Evolutionary conservation across 2,888 invertebrate genomes (phyloP), one percentile per base, ranked within the genome.

Genomic region (Dione vanillae): DNA sequence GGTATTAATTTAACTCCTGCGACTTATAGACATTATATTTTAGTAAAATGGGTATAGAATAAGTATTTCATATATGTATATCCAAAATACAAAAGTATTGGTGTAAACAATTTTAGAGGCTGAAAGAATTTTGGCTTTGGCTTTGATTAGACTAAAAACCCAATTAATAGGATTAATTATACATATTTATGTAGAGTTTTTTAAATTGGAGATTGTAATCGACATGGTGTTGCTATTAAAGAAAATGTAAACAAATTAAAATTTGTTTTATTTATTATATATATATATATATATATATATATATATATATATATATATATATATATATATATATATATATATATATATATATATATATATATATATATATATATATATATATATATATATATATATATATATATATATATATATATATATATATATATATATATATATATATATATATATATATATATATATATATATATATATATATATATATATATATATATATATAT

Each of bases 191-290:
- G 54, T 35, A 37, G 54, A 54, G n/a, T 37, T 54, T 54, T 54
- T 54, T 37, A 20, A 54, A 16, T n/a, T 54, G n/a, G 11, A 5
- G 37, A 54, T 37, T 54, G 37, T 54, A 54, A 10, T 54, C n/a
- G 6, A 35, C 12, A 51, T 51, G 37, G 37, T 37, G 54, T 54
- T 54, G 54, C 54, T 54, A 54, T 54, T 37, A 54, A 54, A 54
- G n/a, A 5, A 35, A 37, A 54, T 54, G 10, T 49, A 16, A 20
- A 51, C 20, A 51, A 51, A 11, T 1, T 11, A 51, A 12, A 20
- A 11, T 20, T 6, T 12, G 19, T 51, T 51, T 51, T 51, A 51
- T 51, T 19, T 20, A 27, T 27, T 47, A 47, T 45, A n/a, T 45
- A 14, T 45, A n/a, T n/a, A n/a, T n/a, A n/a, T n/a, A n/a, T n/a